phyloP scores from a whole-genome alignment of 2,113 vertebrate genomes.

The Cochlearius cochlearius region DNA sequence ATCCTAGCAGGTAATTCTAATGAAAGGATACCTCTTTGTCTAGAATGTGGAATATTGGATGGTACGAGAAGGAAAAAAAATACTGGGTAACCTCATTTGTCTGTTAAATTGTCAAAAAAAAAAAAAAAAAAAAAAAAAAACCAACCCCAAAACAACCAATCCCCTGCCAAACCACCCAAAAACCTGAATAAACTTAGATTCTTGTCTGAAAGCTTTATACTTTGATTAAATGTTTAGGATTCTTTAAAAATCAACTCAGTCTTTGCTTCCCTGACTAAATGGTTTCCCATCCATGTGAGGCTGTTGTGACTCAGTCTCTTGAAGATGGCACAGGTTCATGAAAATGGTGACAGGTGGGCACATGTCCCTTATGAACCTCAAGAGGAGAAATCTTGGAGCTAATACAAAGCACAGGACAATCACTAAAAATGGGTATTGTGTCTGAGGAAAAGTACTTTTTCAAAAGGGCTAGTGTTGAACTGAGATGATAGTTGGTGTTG shows the following conservation, averaged over 20 bases:
- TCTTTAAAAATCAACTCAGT: not conserved
- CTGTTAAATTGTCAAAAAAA: not conserved
- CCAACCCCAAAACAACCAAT: not conserved
- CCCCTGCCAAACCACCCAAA: not conserved
- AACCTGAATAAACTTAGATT: not conserved
- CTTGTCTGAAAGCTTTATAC: not conserved
- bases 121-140: no score
- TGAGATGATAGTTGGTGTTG: not conserved
- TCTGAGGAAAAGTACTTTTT: not conserved
- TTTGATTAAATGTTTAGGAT: not conserved
- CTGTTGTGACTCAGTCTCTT: not conserved
- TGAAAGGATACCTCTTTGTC: not conserved
- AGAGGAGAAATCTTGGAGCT: not conserved
- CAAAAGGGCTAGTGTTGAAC: not conserved
- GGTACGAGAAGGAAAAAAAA: not conserved
- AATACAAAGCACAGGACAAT: not conserved
- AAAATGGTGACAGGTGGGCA: no score
- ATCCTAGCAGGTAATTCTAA: not conserved
- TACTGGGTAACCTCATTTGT: not conserved
- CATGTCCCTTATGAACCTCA: rapidly evolving
- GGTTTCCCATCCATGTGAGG: not conserved
- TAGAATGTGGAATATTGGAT: not conserved
- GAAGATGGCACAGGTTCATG: not conserved
- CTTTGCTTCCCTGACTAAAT: not conserved
- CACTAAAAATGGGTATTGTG: not conserved